These are phyloP conservation scores for Drosophila lutescens DNA, from an alignment of 2,888 invertebrate genomes.

Conservation along the genomic window DNA sequence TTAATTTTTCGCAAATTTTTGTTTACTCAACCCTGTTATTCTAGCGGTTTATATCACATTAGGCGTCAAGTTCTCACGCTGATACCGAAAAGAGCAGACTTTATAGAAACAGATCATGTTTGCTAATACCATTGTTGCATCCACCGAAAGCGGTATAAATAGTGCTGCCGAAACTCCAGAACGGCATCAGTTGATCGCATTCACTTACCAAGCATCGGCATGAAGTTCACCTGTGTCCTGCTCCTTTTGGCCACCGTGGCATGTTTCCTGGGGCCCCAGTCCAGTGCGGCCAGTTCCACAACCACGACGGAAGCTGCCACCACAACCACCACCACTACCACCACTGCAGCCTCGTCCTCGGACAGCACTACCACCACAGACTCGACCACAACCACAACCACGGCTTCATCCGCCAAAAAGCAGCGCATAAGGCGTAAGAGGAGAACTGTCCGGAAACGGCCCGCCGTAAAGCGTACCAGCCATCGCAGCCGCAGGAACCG, in stretches of 20 bases:
- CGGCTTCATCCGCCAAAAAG: not conserved
- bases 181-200: conserved; percentile 27
- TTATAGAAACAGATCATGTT: not conserved
- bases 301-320: conserved; percentile 11
- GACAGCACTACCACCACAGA: conserved; percentile 19
- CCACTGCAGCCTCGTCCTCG: conserved; percentile 4
- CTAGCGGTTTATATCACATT: not conserved
- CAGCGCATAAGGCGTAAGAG: too few species aligned
- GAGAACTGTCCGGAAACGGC: too few species aligned
- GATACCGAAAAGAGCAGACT: not conserved
- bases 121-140: not conserved
- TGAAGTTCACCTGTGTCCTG: conserved; percentile 8
- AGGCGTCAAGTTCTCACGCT: conserved; percentile 21
- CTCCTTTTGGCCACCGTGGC: conserved; percentile 20
- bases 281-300: conserved; percentile 9
- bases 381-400: not conserved
- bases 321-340: conserved; percentile 14
- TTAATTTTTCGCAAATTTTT: conserved; percentile 4
- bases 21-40: conserved; percentile 1
- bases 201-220: conserved; percentile 2
- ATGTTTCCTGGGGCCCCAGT: conserved; percentile 17
- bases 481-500: not conserved
- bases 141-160: conserved; percentile 13
- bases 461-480: too few species aligned
- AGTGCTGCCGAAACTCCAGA: not conserved